Base-by-base conservation (phyloP, 92 coral and sea anemone species). In the Zoanthus solanderi region DNA sequence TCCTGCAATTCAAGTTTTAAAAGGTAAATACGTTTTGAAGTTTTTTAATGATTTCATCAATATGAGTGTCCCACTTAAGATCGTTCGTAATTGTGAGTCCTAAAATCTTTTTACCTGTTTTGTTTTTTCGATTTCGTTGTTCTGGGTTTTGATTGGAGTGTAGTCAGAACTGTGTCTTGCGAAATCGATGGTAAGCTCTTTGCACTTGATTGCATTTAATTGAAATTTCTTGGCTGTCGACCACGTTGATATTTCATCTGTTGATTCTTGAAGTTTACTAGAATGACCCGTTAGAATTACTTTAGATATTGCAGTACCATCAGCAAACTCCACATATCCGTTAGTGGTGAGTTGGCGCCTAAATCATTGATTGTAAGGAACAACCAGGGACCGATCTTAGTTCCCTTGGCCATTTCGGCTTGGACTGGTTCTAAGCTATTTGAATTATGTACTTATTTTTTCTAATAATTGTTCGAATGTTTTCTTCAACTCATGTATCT, bases 11-110 rank as follows among this genome's bases (percentile, higher is more conserved):
- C 72, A 75, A 11, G 79, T 4, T 23, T 32, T 31, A 86, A 14
- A 32, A 86, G 72, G 48, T 75, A 75, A 31, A 86, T 47, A 74
- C 83, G 77, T 86, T 86, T 86, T 57, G 80, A 72, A 4, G 88
- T 52, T 74, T 84, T 72, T 86, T 86, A 32, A 75, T 85, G 31
- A 63, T 44, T 18, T 15, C 42, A 57, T 54, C 56, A 47, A 50
- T 46, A 52, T 85, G 88, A 52, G 18, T 42, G 17, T 85, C 73
- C 76, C 76, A 72, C 34, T 72, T 72, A 28, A 72, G 34, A 44
- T 72, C 48, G 50, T 72, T 72, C 30, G 46, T 31, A 14, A 72
- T 72, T 28, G 76, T 72, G 47, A 72, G 77, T 30, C 77, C 77
- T 30, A 72, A 50, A 72, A 72, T 72, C 54, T 72, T 72, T 6